A percentile compares a stretch with the other conserved stretches of the same genome.
These are phyloP conservation scores for Hydrozoanthus gracilis DNA, from an alignment of 92 coral and sea anemone genomes.

Conservation along the genomic window DNA sequence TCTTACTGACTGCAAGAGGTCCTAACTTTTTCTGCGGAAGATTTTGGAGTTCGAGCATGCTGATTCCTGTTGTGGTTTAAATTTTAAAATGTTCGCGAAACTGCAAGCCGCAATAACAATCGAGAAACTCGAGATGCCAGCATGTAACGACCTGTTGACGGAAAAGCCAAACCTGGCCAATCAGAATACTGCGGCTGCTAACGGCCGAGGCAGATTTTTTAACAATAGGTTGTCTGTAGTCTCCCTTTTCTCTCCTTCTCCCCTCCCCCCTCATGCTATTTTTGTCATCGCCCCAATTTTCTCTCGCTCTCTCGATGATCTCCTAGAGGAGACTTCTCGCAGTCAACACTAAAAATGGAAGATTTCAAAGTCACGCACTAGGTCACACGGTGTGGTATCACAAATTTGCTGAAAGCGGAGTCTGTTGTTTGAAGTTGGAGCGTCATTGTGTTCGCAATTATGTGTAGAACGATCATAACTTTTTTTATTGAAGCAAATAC, in stretches of 20 bases:
- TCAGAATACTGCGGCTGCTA: not conserved
- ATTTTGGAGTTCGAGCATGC: not conserved
- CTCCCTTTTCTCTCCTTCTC: no score
- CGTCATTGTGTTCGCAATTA: not conserved
- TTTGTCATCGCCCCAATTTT: no score
- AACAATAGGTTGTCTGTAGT: no score
- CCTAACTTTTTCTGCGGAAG: not conserved
- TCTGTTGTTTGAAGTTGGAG: not conserved
- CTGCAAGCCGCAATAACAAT: not conserved
- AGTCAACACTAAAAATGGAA: not conserved
- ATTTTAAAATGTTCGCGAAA: not conserved
- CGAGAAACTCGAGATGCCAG: not conserved
- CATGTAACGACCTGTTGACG: not conserved
- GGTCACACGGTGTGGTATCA: not conserved
- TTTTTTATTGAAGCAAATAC: not conserved
- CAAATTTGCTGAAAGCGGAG: not conserved
- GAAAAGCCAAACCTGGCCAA: not conserved
- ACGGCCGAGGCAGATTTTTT: not conserved
- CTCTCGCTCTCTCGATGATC: no score
- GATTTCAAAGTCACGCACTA: not conserved
- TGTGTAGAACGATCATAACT: not conserved
- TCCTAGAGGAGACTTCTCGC: no score
- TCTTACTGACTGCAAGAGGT: constrained; percentile 3
- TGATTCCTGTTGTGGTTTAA: not conserved
- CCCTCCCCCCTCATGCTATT: fast-evolving